Percentiles rank a stretch among this genome's conserved stretches.
phyloP scores from a whole-genome alignment of 1,140 invertebrate genomes.

The Dreissena polymorpha region DNA sequence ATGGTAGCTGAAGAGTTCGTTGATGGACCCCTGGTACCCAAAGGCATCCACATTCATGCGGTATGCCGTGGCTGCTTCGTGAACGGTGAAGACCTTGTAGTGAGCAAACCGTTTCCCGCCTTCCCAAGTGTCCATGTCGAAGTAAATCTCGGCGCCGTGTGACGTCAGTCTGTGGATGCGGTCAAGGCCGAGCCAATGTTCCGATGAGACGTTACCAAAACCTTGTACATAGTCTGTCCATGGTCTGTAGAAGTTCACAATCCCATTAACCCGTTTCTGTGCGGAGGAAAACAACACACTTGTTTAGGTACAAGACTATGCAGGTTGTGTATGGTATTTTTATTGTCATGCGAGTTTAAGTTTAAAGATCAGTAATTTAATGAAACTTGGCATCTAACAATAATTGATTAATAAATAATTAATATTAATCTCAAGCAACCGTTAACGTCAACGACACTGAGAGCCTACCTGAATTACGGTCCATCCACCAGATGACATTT shows the following conservation, averaged over 20 bases:
- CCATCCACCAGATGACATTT: too few species aligned
- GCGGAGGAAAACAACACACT: neutral
- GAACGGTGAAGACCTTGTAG: constrained; percentile 39
- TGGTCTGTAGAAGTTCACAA: constrained; percentile 34
- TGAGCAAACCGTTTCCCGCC: constrained; percentile 15
- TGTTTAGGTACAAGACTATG: too few species aligned
- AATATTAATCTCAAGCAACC: too few species aligned
- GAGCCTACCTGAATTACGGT: too few species aligned
- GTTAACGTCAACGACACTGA: too few species aligned
- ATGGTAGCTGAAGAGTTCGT: constrained; percentile 23
- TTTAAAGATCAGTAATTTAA: too few species aligned
- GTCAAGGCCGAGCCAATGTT: constrained; percentile 45
- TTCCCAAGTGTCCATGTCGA: constrained; percentile 16
- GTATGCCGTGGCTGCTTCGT: constrained; percentile 26
- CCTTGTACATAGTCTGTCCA: constrained; percentile 43
- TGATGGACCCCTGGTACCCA: constrained; percentile 15
- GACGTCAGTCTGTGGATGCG: constrained; percentile 44
- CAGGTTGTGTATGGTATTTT: too few species aligned
- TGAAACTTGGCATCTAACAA: too few species aligned
- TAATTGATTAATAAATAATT: too few species aligned
- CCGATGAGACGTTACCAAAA: constrained; percentile 25
- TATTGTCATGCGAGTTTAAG: too few species aligned
- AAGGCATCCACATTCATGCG: constrained; percentile 33
- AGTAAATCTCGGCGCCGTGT: constrained; percentile 37
- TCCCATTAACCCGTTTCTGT: constrained; percentile 31